Evolutionary conservation across 2,113 vertebrate species (phyloP), one percentile per base, ranked within the genome.

Genomic region (Poicephalus meyeri): DNA sequence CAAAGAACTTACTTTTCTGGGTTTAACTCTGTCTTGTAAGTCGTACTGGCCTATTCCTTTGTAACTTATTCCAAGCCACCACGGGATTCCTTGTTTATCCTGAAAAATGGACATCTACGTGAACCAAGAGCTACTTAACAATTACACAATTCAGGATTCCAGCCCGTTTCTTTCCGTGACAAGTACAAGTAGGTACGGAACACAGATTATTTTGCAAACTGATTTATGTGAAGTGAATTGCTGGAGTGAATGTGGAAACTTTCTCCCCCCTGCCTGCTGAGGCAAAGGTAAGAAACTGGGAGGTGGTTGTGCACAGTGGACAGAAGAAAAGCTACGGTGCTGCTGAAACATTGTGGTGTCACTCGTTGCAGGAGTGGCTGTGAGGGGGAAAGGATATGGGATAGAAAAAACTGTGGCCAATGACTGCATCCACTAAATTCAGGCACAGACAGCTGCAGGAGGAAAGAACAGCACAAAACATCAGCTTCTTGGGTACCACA

Each of bases 21-120:
- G 99, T 92, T 99, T 99, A 83, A 99, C 98, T 94, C 99, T 99
- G 94, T 99, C 99, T 96, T 99, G 99, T 52, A 99, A 96, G 82
- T 99, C 99, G 96, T 99, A 99, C 93, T 99, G 99, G 94, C 99
- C 98, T 3, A 99, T 99, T 97, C 99, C 99, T 98, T 99, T 99
- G 97, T 99, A 99, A 97, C 99, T 99, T 96, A 99, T 99, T 89
- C 99, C 99, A 94, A 99, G 98, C 99, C 99, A 99, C 99, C 99
- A 99, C 0, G 99, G 99, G 91, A 99, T 98, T 91, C 99, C 99
- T 97, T 99, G 99, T 97, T 99, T 99, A 97, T 99, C 99, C 99
- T 99, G 97, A 78, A 97, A 96, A 94, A 97, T 18, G 78, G 88
- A 97, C 5, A 16, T 68, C 74, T 23, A 87, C 6, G 10, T 96